phyloP scores from a whole-genome alignment of 2,113 vertebrate species.

The Narcine bancroftii region DNA sequence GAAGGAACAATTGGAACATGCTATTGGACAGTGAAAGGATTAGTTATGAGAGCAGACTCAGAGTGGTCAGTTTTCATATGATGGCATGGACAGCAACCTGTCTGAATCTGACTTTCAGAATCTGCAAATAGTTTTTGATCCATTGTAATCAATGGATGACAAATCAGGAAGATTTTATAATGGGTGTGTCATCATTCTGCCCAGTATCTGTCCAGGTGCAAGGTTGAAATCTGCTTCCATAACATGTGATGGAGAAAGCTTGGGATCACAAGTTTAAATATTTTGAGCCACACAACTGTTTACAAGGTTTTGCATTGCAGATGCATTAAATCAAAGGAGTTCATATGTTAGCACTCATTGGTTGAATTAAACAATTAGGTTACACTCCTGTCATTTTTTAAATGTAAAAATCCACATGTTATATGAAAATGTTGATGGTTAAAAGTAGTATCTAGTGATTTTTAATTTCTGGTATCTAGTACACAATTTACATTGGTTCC shows the following conservation, averaged over 20 bases:
- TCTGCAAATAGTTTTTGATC: not conserved
- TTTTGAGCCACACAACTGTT: conserved; percentile 3
- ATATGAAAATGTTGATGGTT: conserved; percentile 65
- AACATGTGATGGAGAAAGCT: not conserved
- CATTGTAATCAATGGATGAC: not conserved
- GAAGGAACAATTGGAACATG: conserved; percentile 3
- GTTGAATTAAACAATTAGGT: conserved; percentile 57
- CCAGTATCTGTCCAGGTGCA: not conserved
- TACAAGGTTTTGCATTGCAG: conserved; percentile 31
- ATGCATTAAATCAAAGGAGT: conserved; percentile 29
- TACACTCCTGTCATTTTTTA: conserved; percentile 60
- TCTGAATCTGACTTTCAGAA: not conserved
- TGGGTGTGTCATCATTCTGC: not conserved
- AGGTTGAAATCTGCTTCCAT: not conserved
- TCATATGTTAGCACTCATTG: conserved; percentile 70
- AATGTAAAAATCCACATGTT: conserved; percentile 62
- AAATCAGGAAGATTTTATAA: not conserved
- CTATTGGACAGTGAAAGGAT: not conserved
- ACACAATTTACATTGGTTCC: conserved; percentile 49
- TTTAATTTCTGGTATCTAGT: conserved; percentile 56
- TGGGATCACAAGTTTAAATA: not conserved
- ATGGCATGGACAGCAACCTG: not conserved
- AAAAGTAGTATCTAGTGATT: conserved; percentile 61
- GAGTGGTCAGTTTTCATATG: not conserved
- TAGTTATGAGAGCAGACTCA: not conserved